phyloP scores from a whole-genome alignment of 2,113 vertebrate genomes.

The Solenodon paradoxus region DNA sequence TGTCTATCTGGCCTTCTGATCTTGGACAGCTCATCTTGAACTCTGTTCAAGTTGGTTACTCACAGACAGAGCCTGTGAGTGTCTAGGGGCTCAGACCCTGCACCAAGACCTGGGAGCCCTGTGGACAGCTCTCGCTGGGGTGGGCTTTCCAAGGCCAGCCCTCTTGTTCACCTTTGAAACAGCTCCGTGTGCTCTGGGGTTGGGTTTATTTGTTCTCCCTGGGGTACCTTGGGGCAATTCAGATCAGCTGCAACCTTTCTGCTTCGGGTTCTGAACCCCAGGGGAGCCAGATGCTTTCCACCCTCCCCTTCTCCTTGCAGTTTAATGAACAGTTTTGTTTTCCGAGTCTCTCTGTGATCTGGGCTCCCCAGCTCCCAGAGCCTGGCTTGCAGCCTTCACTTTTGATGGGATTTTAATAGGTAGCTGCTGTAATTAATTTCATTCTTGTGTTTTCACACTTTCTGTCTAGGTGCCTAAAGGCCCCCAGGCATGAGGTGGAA shows the following conservation, averaged over 20 bases:
- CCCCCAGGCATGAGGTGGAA: constrained; percentile 10
- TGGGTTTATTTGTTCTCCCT: neutral
- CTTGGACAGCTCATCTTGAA: neutral
- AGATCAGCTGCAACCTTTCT: constrained; percentile 36
- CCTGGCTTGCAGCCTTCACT: constrained; percentile 37
- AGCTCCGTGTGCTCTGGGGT: neutral
- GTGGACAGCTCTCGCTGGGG: neutral
- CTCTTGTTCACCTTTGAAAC: neutral
- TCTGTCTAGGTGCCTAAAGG: constrained; percentile 42
- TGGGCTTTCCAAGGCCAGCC: neutral
- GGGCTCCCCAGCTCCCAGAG: neutral
- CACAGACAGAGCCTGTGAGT: neutral
- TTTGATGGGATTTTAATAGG: constrained; percentile 65
- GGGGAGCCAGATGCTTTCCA: constrained; percentile 68
- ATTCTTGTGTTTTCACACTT: constrained; percentile 63
- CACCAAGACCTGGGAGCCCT: neutral
- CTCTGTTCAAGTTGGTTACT: neutral
- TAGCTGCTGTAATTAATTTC: constrained; percentile 61
- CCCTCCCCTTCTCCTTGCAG: neutral
- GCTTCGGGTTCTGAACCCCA: constrained; percentile 35
- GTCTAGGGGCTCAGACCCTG: neutral
- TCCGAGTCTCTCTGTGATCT: neutral
- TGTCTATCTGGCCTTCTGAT: neutral
- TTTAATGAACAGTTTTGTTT: neutral
- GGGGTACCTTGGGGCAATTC: constrained; percentile 26